Evolutionary conservation across 1,140 invertebrate species (phyloP), one percentile per base, ranked within the genome.

Genomic region (Ooceraea biroi): DNA sequence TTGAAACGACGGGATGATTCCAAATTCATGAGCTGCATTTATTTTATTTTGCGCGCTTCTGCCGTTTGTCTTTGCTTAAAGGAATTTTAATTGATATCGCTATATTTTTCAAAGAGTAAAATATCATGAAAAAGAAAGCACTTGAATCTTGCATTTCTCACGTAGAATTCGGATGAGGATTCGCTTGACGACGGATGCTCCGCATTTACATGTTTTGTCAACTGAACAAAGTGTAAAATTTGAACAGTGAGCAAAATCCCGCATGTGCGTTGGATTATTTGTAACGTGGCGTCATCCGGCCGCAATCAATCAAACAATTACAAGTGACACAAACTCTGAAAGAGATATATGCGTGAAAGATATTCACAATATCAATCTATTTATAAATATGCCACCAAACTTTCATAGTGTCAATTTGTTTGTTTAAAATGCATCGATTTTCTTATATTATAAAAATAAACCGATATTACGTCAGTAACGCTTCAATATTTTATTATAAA

Each of bases 281-380:
- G 19, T 73, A 73, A 58, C 7, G 7, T 41, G 25, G 41, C 41
- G 5, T 57, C 50, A 58, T 58, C 3, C 36, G 36, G 36, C 36
- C 2, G 36, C 36, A 14, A 73, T 73, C 14, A 30, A 41, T 58
- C 52, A 73, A 41, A 11, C 69, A 72, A 73, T 73, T 73, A 73
- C 30, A 72, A 72, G 12, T 57, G 50, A 72, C 69, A 57, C 17
- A 57, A 57, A 72, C 19, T 36, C 36, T 72, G 52, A 57, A 36
- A 57, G 14, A 41, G 19, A 41, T 30, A 57, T 12, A 57, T 69
- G 5, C 55, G 68, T 36, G 27, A n/a, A n/a, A n/a, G n/a, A n/a
- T n/a, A n/a, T 7, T 17, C 30, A 36, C 48, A 30, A 71, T 41
- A 41, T 72, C 30, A 57, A 72, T 72, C 69, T 22, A 14, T 73